These are phyloP conservation scores for Amblyornis subalaris DNA, from an alignment of 2,113 vertebrate species.

Conservation along the genomic window DNA sequence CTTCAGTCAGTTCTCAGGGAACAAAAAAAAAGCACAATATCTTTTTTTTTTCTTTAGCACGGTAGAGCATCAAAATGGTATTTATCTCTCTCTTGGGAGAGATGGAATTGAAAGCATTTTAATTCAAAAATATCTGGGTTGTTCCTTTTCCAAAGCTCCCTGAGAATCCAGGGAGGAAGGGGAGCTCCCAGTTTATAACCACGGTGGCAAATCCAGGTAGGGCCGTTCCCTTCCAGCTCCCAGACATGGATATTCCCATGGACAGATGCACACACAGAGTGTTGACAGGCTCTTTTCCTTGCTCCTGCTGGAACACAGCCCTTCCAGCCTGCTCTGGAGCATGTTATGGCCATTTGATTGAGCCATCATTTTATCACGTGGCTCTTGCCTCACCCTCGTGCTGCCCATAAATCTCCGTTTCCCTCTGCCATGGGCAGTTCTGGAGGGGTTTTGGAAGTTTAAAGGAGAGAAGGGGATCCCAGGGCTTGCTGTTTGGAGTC, in stretches of 20 bases:
- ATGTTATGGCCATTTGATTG: not conserved
- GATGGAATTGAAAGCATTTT: constrained; percentile 14
- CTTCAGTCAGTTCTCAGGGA: not conserved
- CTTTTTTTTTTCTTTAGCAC: not conserved
- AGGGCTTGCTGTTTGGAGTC: not conserved
- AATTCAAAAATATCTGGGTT: not conserved
- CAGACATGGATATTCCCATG: not conserved
- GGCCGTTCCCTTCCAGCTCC: constrained; percentile 6
- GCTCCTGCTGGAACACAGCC: not conserved
- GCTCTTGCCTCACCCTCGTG: constrained; percentile 6
- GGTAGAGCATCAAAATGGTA: not conserved
- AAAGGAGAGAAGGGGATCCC: not conserved
- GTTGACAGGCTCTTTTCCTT: constrained; percentile 5
- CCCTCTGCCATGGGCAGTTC: not conserved
- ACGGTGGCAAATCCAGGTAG: not conserved
- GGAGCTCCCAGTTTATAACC: not conserved
- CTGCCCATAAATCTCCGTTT: not conserved
- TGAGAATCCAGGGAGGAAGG: not conserved
- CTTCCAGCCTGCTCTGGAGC: constrained; percentile 16
- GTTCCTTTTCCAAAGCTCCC: not conserved
- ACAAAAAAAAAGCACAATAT: not conserved
- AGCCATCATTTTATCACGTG: constrained; percentile 41
- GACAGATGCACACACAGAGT: not conserved
- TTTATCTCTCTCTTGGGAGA: not conserved
- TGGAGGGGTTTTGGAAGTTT: not conserved